These are phyloP conservation scores for Urocolius indicus DNA, from an alignment of 2,113 vertebrate genomes.

Conservation along the genomic window DNA sequence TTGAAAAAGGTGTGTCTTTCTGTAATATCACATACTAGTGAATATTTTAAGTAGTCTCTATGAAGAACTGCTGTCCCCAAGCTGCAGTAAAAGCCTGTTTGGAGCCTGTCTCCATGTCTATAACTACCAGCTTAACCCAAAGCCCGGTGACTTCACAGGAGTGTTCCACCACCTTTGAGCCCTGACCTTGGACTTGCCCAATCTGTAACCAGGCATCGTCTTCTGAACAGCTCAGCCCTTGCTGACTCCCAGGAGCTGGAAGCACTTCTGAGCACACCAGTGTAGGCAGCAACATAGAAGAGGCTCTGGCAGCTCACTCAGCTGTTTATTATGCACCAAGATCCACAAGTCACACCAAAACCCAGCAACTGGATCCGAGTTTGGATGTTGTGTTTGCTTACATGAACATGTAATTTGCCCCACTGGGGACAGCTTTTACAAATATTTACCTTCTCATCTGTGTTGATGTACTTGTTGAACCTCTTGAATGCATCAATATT, in stretches of 20 bases:
- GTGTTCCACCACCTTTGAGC: background rate
- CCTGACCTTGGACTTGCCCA: background rate
- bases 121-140: background rate
- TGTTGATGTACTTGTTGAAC: constrained; percentile 98
- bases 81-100: background rate
- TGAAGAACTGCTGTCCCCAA: background rate
- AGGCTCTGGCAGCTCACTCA: background rate
- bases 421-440: background rate
- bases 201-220: background rate
- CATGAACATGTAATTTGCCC: background rate
- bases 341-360: background rate
- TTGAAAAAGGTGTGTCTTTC: background rate
- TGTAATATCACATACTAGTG: background rate
- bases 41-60: background rate
- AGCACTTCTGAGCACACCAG: too few relatives aligned
- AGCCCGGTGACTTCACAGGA: background rate
- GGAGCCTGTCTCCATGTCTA: background rate
- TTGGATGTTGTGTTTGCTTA: background rate
- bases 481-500: constrained; percentile 98
- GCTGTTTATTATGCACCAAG: background rate
- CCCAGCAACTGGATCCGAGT: fast-evolving
- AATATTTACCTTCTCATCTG: constrained; percentile 91
- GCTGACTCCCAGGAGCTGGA: too few relatives aligned
- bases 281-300: background rate
- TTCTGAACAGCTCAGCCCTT: background rate